Evolutionary conservation across 2,797 vertebrate genomes (phyloP), one percentile per base, ranked within the genome.

Genomic region (Myoxocephalus aenaeus): DNA sequence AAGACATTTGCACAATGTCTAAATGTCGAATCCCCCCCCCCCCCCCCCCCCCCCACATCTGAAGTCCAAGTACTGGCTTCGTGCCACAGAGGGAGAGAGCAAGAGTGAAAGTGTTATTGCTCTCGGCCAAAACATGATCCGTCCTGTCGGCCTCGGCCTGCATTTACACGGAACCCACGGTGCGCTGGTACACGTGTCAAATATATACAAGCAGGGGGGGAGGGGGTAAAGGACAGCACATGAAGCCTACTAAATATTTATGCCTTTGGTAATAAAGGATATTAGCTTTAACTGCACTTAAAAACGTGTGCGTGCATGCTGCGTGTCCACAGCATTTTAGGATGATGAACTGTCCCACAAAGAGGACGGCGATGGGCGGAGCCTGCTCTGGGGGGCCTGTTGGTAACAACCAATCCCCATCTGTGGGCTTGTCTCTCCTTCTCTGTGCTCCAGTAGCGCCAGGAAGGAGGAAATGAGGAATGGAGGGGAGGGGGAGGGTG

Each of bases 301-400:
- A 38, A 36, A 56, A 22, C 7, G 14, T 40, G n/a, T 75, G 73
- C 67, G 68, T 71, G 68, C 27, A 65, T 7, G 38, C 38, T 7
- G 61, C 9, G 32, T 32, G 38, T 10, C 14, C 72, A 48, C 65
- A 79, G 82, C 67, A 75, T 81, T 80, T 82, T 65, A 56, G 81
- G 79, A 73, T 89, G 80, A 87, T 84, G 77, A 85, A 89, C 81
- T 85, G 82, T 88, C 84, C 65, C 65, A 85, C 75, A 79, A 85
- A 93, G 75, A 87, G 87, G 82, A 89, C 72, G 61, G 66, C 64
- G 66, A 65, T 83, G 87, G 93, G 94, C 25, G 86, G 92, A 87
- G 87, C 80, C 76, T 82, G 36, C 62, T 66, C 76, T 65, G 61
- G 90, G 93, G 84, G 93, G 92, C 92, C 91, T 90, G 94, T 91